Percentiles rank a stretch among this genome's conserved stretches.
phyloP scores from a whole-genome alignment of 1,140 invertebrate genomes.

The Copidosoma floridanum region DNA sequence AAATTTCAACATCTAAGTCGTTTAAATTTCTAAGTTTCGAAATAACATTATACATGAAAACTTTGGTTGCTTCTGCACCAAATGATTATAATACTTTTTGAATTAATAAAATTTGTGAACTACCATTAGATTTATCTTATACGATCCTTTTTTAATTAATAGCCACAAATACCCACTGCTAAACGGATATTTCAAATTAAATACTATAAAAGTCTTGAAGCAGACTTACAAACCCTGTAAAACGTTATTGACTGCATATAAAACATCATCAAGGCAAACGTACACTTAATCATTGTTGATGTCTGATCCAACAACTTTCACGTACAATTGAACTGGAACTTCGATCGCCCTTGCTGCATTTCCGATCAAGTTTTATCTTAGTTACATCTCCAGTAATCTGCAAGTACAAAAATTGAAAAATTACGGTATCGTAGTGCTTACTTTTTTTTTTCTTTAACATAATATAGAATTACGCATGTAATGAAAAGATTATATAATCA shows the following conservation, averaged over 20 bases:
- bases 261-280: slow-evolving; percentile 19
- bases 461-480: too few species aligned
- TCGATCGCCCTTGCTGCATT: not conserved
- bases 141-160: slow-evolving; percentile 1
- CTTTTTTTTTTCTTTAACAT: too few species aligned
- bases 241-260: slow-evolving; percentile 25
- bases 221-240: slow-evolving; percentile 15
- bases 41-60: too few species aligned
- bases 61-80: not conserved
- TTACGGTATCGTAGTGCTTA: not conserved
- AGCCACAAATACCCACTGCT: slow-evolving; percentile 31
- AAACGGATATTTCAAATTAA: slow-evolving; percentile 29
- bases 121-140: not conserved
- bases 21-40: not conserved
- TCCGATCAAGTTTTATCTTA: not conserved
- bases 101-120: not conserved
- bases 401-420: not conserved
- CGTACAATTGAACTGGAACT: slow-evolving; percentile 22
- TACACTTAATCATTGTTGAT: slow-evolving; percentile 12
- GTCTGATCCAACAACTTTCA: slow-evolving; percentile 21
- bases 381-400: not conserved
- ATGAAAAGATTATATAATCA: not conserved
- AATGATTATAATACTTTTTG: not conserved
- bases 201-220: slow-evolving; percentile 29
- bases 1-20: not conserved